Evolutionary conservation across 2,113 vertebrate species (phyloP).

Genomic region (Etheostoma spectabile): DNA sequence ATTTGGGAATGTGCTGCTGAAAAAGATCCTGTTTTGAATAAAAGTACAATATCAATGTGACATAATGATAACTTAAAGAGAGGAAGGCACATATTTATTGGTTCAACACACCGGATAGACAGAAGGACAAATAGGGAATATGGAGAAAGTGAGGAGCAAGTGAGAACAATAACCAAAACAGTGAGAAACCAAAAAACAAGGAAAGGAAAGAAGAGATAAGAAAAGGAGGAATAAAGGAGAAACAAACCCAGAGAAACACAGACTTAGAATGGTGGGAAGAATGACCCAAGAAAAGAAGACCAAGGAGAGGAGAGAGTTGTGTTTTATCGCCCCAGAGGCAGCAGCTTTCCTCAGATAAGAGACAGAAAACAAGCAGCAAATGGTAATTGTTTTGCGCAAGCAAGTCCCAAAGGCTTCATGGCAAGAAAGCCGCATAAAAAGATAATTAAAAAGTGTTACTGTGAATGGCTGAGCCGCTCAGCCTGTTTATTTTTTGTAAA

Average conservation of each 20-base stretch:
- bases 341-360: constrained; percentile 46
- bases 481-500: constrained; percentile 54
- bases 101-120: not conserved
- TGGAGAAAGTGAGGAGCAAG: not conserved
- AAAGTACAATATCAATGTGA: not conserved
- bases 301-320: not conserved
- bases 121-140: not conserved
- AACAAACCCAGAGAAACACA: not conserved
- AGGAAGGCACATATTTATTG: not conserved
- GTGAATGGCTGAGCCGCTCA: constrained; percentile 42
- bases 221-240: not conserved
- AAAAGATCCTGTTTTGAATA: not conserved
- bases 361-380: constrained; percentile 57
- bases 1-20: not conserved
- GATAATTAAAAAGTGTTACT: constrained; percentile 64
- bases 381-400: constrained; percentile 54
- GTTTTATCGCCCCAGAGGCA: constrained; percentile 52
- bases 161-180: not conserved
- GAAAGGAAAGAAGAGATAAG: not conserved
- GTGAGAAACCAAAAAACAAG: not conserved
- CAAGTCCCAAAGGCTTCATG: constrained; percentile 54
- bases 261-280: not conserved
- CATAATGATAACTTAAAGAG: not conserved
- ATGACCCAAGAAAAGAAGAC: not conserved
- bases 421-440: constrained; percentile 55